Percentiles rank a stretch among this genome's conserved stretches.
Evolutionary conservation across 2,888 invertebrate species (phyloP).

Genomic region (Chaetoderma sp.): DNA sequence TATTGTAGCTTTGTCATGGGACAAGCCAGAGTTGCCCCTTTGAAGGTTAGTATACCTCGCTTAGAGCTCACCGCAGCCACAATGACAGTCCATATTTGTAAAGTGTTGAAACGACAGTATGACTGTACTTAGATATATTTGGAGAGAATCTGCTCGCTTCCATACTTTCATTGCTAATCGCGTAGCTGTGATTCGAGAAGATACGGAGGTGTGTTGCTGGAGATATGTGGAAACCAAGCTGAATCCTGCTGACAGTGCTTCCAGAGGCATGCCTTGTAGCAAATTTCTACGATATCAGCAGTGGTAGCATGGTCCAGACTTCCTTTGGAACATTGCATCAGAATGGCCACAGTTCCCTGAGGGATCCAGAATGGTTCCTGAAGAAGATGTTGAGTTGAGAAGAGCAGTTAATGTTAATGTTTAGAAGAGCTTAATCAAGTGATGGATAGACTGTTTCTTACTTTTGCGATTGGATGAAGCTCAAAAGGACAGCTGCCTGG

Average conservation of each 20-base stretch:
- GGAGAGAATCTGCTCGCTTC: background rate
- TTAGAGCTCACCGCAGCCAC: background rate
- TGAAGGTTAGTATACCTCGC: background rate
- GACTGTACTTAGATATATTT: background rate
- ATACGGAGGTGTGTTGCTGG: background rate
- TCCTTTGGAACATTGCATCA: too few species aligned
- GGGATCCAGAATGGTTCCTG: too few species aligned
- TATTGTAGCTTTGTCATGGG: background rate
- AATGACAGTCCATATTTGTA: background rate
- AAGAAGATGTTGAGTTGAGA: too few species aligned
- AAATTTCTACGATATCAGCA: background rate
- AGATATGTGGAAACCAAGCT: background rate
- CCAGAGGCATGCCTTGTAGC: constrained; percentile 1
- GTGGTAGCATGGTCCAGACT: too few species aligned
- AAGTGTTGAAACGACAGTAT: background rate
- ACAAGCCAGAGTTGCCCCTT: background rate
- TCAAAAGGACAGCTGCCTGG: too few species aligned
- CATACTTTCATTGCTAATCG: background rate
- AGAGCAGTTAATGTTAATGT: too few species aligned
- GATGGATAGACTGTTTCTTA: too few species aligned
- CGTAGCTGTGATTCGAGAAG: background rate
- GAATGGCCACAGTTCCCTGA: too few species aligned
- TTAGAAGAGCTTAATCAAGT: too few species aligned
- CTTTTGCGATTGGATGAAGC: too few species aligned
- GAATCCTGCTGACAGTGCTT: constrained; percentile 4